Base-by-base conservation (phyloP, 2,797 vertebrate species). In the Telmatherina bonti region DNA sequence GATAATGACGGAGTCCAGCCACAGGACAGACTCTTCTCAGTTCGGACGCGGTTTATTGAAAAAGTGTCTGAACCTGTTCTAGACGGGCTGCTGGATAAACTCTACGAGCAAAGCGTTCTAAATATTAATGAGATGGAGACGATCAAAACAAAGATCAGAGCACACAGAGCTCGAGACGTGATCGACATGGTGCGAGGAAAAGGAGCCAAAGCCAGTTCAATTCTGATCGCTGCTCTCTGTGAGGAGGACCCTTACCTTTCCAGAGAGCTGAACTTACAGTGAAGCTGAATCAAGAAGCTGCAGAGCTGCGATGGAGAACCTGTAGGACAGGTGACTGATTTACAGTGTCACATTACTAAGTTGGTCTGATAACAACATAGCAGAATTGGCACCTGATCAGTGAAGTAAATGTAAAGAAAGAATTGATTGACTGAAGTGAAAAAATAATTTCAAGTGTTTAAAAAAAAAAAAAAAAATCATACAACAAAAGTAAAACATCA, bases 111-210 rank as follows among this genome's bases (percentile, higher is more conserved):
- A 0, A 6, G 9, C 2, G 0, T 75, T 1, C 8, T 70, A 29
- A 53, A 8, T 4, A 29, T 63, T 6, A 0, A 16, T 0, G 66
- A 75, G 33, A 53, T 47, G 10, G 66, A 75, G 9, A 12, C 31
- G 1, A 33, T 3, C 0, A 9, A 0, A 0, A 0, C 0, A 2
- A 3, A 0, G 16, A 16, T 7, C 33, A 20, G 35, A 27, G 0
- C 0, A 5, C 43, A 74, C 0, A 74, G 62, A 49, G 43, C 59
- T 7, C 65, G 59, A 5, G 1, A 0, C 2, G 52, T 74, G 33
- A 36, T 74, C 0, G 53, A 68, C 8, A 30, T 0, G 15, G 43
- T 43, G 7, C n/a, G 58, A 1, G 1, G 2, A 3, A 68, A 68
- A 49, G 65, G 59, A 20, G 2, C 26, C 8, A 1, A 3, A 1